These are phyloP conservation scores for Nebria salina DNA, from an alignment of 2,888 invertebrate species.

Conservation along the genomic window DNA sequence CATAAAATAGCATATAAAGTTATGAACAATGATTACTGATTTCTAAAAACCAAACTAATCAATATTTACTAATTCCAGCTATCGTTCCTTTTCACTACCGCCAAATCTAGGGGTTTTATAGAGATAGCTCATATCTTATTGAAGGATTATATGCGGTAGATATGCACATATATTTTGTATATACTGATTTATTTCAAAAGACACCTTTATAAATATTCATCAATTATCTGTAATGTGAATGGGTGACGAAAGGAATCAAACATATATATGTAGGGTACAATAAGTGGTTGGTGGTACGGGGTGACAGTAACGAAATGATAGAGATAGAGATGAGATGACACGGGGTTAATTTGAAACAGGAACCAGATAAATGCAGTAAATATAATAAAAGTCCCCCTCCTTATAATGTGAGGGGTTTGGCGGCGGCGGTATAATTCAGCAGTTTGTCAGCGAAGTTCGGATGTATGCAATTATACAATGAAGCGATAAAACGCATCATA, in stretches of 20 bases:
- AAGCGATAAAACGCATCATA: constrained; percentile 45
- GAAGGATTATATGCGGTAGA: too few relatives aligned
- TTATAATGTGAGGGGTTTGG: constrained; percentile 44
- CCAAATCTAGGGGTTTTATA: too few relatives aligned
- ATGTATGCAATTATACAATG: constrained; percentile 45
- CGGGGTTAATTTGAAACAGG: constrained; percentile 60
- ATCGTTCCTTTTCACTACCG: too few relatives aligned
- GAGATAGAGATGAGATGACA: constrained; percentile 56
- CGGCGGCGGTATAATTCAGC: constrained; percentile 54
- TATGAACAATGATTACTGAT: too few relatives aligned
- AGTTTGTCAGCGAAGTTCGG: constrained; percentile 54
- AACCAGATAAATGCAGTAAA: constrained; percentile 60
- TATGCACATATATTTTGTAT: too few relatives aligned
- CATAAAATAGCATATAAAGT: too few relatives aligned
- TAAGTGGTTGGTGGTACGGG: background rate
- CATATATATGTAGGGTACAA: background rate
- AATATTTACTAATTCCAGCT: too few relatives aligned
- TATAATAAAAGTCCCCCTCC: constrained; percentile 55
- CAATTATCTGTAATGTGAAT: background rate
- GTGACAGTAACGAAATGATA: constrained; percentile 53
- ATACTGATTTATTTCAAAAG: background rate
- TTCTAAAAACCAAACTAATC: too few relatives aligned
- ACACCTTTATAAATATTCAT: background rate
- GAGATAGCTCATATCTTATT: too few relatives aligned
- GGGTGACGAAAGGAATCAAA: background rate